A percentile compares a stretch with the other conserved stretches of the same genome.
Evolutionary conservation across 2,113 vertebrate genomes (phyloP).

Genomic region (Bubo blakistoni): DNA sequence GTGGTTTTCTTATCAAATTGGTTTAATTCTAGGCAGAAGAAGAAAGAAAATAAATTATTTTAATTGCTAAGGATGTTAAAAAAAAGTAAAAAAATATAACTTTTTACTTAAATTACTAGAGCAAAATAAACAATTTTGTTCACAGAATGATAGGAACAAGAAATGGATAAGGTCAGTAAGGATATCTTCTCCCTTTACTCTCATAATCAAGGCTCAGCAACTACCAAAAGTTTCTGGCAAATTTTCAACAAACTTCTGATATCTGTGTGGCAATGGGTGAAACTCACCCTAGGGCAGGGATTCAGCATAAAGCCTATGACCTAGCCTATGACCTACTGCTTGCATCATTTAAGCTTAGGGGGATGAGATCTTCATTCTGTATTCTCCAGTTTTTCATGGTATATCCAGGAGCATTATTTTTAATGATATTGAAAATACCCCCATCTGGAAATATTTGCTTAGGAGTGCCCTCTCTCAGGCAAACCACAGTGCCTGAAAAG

Average conservation of each 20-base stretch:
- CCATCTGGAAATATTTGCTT: neutral
- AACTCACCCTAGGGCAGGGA: neutral
- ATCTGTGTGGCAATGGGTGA: neutral
- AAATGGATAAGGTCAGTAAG: neutral
- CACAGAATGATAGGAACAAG: neutral
- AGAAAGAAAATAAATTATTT: neutral
- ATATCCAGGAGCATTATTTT: neutral
- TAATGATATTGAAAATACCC: neutral
- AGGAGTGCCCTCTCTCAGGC: neutral
- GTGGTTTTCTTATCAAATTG: neutral
- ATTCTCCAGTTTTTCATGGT: neutral
- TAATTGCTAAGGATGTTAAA: neutral
- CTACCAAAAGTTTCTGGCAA: neutral
- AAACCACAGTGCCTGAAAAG: neutral
- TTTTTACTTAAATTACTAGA: neutral
- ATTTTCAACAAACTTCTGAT: neutral
- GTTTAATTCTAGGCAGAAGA: neutral
- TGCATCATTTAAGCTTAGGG: neutral
- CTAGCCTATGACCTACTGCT: neutral
- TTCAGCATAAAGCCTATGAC: neutral
- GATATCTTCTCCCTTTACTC: neutral
- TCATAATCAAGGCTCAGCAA: neutral
- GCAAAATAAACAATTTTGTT: neutral
- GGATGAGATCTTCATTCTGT: neutral
- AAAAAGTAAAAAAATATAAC: neutral